Conservation (phyloP, 2,888 invertebrate genomes). For the Troides aeacus region DNA sequence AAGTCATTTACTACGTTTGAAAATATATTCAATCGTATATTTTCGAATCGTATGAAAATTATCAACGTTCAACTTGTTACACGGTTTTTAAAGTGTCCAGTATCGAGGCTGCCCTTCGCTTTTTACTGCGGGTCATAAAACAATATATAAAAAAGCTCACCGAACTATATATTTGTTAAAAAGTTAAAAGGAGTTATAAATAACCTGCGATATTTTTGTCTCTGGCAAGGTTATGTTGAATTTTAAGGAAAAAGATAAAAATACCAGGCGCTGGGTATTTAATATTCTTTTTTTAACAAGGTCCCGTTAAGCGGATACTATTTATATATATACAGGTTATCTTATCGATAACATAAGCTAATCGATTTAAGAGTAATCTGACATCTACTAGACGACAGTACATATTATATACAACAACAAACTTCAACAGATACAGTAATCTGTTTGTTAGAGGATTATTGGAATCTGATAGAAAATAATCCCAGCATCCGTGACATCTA, state of each 20-base stretch:
- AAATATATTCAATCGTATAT: too few species aligned
- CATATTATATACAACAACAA: too few species aligned
- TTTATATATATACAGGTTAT: too few species aligned
- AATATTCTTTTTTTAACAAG: background rate
- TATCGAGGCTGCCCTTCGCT: constrained; percentile 45
- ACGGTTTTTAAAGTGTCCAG: constrained; percentile 46
- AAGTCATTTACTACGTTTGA: too few species aligned
- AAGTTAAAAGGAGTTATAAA: constrained; percentile 53
- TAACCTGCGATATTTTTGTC: constrained; percentile 50
- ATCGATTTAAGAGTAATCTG: too few species aligned
- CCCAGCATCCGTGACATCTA: too few species aligned
- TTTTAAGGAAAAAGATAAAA: constrained; percentile 8
- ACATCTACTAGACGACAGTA: too few species aligned
- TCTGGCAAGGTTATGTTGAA: constrained; percentile 32
- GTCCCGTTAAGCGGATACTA: too few species aligned
- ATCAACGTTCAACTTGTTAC: constrained; percentile 21
- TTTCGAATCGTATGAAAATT: constrained; percentile 9
- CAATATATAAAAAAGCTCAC: constrained; percentile 37
- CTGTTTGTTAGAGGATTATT: too few species aligned
- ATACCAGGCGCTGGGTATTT: background rate
- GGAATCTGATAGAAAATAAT: too few species aligned
- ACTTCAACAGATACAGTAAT: too few species aligned
- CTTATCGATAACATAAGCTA: too few species aligned
- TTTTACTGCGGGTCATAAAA: constrained; percentile 57
- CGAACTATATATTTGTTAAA: constrained; percentile 50